phyloP scores from a whole-genome alignment of 2,888 invertebrate genomes.

The Rotaria sp. region DNA sequence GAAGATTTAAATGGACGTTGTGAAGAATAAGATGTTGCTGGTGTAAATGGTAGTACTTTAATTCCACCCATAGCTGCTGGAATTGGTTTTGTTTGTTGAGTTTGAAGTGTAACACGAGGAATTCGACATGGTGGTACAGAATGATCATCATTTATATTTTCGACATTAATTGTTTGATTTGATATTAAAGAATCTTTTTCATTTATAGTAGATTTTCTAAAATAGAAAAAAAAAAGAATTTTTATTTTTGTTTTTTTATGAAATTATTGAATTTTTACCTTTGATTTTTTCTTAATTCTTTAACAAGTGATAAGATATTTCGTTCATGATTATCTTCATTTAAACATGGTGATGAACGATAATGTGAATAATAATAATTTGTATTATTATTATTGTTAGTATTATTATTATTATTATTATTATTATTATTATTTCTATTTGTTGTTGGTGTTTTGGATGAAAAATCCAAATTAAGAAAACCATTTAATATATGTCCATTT shows the following conservation, averaged over 20 bases:
- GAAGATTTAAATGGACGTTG: neutral
- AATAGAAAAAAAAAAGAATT: neutral
- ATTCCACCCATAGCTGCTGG: neutral
- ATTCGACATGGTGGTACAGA: neutral
- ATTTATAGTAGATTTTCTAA: neutral
- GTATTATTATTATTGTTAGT: neutral
- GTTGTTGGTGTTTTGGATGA: neutral
- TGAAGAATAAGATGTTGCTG: neutral
- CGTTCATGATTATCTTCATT: neutral
- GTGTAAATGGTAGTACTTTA: neutral
- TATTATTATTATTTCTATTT: neutral
- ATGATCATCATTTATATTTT: neutral
- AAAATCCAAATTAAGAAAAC: slow-evolving; percentile 25
- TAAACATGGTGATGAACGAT: slow-evolving; percentile 18
- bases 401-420: neutral
- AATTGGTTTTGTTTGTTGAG: neutral
- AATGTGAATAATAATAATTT: neutral
- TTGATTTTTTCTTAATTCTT: neutral
- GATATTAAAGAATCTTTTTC: neutral
- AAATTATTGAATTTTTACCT: neutral
- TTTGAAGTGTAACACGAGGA: neutral
- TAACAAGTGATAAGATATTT: neutral
- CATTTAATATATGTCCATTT: slow-evolving; percentile 28
- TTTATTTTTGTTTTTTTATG: neutral
- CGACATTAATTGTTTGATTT: neutral